Percentiles rank a stretch among this genome's conserved stretches.
Conservation (phyloP, 2,797 vertebrate genomes). For the Mycteria americana region DNA sequence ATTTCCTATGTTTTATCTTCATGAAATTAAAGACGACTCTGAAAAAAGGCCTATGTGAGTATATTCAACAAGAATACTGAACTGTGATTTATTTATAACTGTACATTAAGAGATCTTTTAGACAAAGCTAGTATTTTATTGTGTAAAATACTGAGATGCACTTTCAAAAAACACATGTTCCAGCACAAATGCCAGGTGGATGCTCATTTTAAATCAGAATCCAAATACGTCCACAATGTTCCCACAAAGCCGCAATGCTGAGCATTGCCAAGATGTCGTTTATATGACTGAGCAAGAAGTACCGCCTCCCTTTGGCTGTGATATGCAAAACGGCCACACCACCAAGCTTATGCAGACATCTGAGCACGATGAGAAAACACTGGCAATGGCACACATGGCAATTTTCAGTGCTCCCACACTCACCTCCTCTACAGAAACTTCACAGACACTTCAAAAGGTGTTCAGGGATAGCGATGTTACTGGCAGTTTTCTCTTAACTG, state of each 20-base stretch:
- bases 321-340: neutral
- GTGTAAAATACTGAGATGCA: neutral
- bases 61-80: neutral
- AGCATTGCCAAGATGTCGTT: neutral
- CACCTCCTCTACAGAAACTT: neutral
- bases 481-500: neutral
- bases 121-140: neutral
- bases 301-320: neutral
- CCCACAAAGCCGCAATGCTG: rapidly evolving
- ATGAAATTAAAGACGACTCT: neutral
- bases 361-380: neutral
- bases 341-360: neutral
- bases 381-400: neutral
- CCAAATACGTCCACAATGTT: neutral
- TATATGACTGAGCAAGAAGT: neutral
- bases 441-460: neutral
- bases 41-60: neutral
- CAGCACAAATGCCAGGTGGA: neutral
- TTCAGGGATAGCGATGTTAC: neutral
- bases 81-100: neutral
- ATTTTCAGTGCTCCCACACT: neutral
- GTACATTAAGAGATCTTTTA: neutral
- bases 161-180: neutral
- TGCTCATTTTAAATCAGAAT: neutral
- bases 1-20: neutral